Percentiles rank a stretch among this genome's conserved stretches.
phyloP scores from a whole-genome alignment of 2,797 vertebrate genomes.

The Distichodus sexfasciatus region DNA sequence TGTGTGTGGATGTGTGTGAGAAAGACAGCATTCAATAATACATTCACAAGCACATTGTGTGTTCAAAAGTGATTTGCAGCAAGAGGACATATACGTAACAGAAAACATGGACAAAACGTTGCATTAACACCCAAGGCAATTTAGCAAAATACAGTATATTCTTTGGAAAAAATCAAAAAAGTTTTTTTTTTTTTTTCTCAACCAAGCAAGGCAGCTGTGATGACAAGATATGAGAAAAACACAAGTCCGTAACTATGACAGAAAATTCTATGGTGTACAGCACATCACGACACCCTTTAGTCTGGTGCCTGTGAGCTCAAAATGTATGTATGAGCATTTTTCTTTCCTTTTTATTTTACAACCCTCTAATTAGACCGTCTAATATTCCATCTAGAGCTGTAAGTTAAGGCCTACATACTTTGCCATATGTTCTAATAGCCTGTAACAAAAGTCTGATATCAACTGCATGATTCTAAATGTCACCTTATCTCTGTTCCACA shows the following conservation, averaged over 20 bases:
- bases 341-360: neutral
- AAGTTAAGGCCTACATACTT: conserved; percentile 30
- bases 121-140: conserved; percentile 41
- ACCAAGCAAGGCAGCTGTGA: conserved; percentile 53
- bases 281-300: conserved; percentile 23
- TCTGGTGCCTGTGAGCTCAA: neutral
- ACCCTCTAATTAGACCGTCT: neutral
- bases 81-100: conserved; percentile 25
- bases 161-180: conserved; percentile 42
- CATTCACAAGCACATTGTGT: conserved; percentile 52
- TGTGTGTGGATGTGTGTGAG: conserved; percentile 1
- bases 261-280: conserved; percentile 12
- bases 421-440: neutral
- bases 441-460: conserved; percentile 7
- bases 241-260: conserved; percentile 17
- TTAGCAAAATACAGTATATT: conserved; percentile 45
- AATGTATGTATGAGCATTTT: neutral
- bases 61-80: conserved; percentile 27
- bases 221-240: conserved; percentile 39
- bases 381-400: conserved; percentile 1
- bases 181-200: conserved; percentile 5
- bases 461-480: neutral
- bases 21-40: conserved; percentile 46
- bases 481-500: neutral
- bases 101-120: conserved; percentile 32